A percentile compares a stretch with the other conserved stretches of the same genome.
phyloP scores from a whole-genome alignment of 2,888 invertebrate species.

The Invenusta paracnida region DNA sequence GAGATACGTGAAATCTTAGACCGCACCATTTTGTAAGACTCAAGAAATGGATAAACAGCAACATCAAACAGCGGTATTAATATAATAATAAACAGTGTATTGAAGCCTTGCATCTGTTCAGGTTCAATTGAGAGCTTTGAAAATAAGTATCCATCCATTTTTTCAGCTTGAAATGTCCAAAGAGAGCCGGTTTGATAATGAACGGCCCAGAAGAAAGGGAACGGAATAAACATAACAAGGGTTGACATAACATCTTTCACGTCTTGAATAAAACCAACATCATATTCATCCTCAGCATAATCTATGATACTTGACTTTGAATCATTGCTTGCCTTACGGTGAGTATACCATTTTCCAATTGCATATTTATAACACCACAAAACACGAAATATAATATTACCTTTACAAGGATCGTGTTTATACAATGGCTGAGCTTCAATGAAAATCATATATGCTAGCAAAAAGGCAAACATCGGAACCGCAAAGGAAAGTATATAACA shows the following conservation, averaged over 20 bases:
- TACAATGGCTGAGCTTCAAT: background rate
- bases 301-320: background rate
- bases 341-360: background rate
- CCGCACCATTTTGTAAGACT: constrained; percentile 47
- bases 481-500: no score
- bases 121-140: constrained; percentile 43
- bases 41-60: constrained; percentile 49
- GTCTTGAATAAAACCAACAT: background rate
- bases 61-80: constrained; percentile 49
- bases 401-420: background rate
- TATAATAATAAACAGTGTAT: constrained; percentile 48
- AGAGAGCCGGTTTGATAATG: constrained; percentile 74
- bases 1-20: constrained; percentile 44
- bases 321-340: background rate
- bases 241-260: background rate
- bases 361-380: background rate
- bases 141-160: constrained; percentile 53
- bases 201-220: constrained; percentile 87
- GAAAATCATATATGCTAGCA: background rate
- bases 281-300: background rate
- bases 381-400: background rate
- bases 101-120: constrained; percentile 48
- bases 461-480: no score
- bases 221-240: constrained; percentile 62
- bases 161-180: constrained; percentile 55